Percentiles rank a stretch among this genome's conserved stretches.
These are phyloP conservation scores for Polydrusus cervinus DNA, from an alignment of 2,888 invertebrate genomes.

Conservation along the genomic window DNA sequence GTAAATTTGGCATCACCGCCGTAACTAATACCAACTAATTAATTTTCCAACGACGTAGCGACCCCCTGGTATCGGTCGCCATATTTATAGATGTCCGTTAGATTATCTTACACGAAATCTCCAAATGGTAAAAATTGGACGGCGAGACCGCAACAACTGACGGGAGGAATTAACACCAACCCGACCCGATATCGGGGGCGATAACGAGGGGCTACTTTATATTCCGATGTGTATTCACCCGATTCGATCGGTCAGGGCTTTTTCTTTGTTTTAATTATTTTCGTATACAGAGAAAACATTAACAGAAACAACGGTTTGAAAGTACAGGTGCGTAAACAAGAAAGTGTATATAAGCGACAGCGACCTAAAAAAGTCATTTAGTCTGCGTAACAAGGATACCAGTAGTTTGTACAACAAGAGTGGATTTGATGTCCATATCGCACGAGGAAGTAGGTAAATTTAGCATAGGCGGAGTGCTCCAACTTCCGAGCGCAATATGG, in stretches of 20 bases:
- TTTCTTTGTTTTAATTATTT: constrained; percentile 32
- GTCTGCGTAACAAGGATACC: too few relatives aligned
- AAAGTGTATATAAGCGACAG: too few relatives aligned
- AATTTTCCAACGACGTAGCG: constrained; percentile 51
- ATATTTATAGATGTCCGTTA: constrained; percentile 57
- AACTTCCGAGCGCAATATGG: too few relatives aligned
- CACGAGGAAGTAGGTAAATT: too few relatives aligned
- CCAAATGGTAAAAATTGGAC: constrained; percentile 56
- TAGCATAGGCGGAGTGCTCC: too few relatives aligned
- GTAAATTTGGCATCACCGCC: constrained; percentile 27
- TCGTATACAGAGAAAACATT: background rate
- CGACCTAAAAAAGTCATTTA: too few relatives aligned
- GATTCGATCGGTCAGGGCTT: constrained; percentile 34
- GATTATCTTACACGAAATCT: constrained; percentile 58
- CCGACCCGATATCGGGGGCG: constrained; percentile 52
- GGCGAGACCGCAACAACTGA: constrained; percentile 54
- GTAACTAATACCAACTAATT: constrained; percentile 45
- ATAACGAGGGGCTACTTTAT: constrained; percentile 53
- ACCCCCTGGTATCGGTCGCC: constrained; percentile 54
- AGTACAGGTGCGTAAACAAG: too few relatives aligned
- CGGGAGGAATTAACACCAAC: constrained; percentile 53
- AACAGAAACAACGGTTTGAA: too few relatives aligned
- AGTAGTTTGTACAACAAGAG: too few relatives aligned
- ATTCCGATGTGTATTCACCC: constrained; percentile 42
- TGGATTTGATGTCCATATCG: too few relatives aligned